These are phyloP conservation scores for Micropterix aruncella DNA, from an alignment of 2,888 invertebrate genomes.

Conservation along the genomic window DNA sequence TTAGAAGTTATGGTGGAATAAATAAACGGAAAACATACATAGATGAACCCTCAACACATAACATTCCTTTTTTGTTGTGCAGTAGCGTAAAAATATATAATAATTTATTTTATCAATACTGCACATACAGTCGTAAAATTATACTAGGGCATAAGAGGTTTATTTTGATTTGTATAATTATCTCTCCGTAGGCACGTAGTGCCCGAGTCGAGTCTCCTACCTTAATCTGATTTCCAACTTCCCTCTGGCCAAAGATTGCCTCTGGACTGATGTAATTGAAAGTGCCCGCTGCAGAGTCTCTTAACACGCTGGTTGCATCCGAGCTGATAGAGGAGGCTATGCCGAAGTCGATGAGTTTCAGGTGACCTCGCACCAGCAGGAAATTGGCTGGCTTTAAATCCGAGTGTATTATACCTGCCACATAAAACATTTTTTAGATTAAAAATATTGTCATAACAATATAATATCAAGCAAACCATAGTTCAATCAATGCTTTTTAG, in stretches of 20 bases:
- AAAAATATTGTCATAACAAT: slow-evolving; percentile 1
- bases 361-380: slow-evolving; percentile 64
- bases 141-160: no score
- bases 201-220: no score
- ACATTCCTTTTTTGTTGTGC: no score
- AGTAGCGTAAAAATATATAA: no score
- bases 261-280: slow-evolving; percentile 96
- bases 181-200: no score
- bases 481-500: neutral
- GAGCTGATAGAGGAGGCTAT: slow-evolving; percentile 79
- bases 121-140: no score
- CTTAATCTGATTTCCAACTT: slow-evolving; percentile 27
- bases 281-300: slow-evolving; percentile 73
- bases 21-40: no score
- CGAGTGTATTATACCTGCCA: slow-evolving; percentile 82
- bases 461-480: neutral
- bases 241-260: slow-evolving; percentile 46
- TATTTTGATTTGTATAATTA: no score
- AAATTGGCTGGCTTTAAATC: slow-evolving; percentile 97
- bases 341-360: slow-evolving; percentile 96
- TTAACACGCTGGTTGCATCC: slow-evolving; percentile 81
- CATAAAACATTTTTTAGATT: slow-evolving; percentile 3
- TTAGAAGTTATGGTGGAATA: no score
- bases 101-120: no score
- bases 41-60: no score